Evolutionary conservation across 2,888 invertebrate genomes (phyloP), one percentile per base, ranked within the genome.

Genomic region (Nasonia oneida): DNA sequence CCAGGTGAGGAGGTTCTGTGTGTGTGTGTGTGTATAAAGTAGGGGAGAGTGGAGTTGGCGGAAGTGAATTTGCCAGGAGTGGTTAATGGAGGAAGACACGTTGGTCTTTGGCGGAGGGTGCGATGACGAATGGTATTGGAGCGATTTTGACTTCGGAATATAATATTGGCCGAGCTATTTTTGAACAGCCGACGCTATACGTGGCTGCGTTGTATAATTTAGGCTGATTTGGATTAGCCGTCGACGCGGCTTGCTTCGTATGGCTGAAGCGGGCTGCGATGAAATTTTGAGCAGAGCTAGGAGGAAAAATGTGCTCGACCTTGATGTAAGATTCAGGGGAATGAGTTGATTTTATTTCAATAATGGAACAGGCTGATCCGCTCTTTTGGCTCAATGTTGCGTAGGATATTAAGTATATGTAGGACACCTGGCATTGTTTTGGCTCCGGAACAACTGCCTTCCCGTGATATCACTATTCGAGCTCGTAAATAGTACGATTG

Each of bases 21-120:
- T 23, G n/a, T 1, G 4, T 29, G 23, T 29, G 67, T 18, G 15
- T 12, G 47, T 42, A 23, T 47, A 23, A 33, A 33, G 75, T 14
- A 33, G 23, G 29, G 57, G 37, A 57, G 8, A 61, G n/a, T n/a
- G 29, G 53, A 57, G 37, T 61, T 82, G 29, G 81, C 74, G 81
- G 81, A 82, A 82, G 81, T 82, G 81, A 82, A 82, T 82, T 82
- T 67, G 81, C 81, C 74, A 61, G 75, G 50, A 71, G 5, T 14
- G 81, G 73, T 73, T 73, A 81, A 81, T 57, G 81, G 67, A 67
- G 50, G 50, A 75, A 81, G 81, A 29, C 74, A 61, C 74, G 74
- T 74, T 33, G 14, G 64, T 29, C 64, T 67, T 67, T 67, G 57
- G n/a, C n/a, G 23, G n/a, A n/a, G 57, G 57, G n/a, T 57, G 57